A percentile compares a stretch with the other conserved stretches of the same genome.
phyloP scores from a whole-genome alignment of 1,140 invertebrate species.

The Microplitis mediator region DNA sequence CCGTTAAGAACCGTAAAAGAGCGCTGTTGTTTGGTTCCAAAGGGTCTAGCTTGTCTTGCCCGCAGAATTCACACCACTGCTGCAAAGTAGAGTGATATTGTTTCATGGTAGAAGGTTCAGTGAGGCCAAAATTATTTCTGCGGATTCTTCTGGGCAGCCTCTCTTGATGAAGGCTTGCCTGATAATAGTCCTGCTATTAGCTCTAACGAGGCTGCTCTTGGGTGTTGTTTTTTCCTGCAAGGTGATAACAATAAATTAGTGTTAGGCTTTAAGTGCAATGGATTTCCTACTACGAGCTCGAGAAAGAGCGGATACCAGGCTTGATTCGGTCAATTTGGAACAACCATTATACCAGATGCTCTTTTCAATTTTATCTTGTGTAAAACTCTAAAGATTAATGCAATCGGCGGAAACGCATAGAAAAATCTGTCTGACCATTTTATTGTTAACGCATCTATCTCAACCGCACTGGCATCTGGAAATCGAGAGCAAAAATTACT shows the following conservation, averaged over 20 bases:
- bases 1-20: not conserved
- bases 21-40: not conserved
- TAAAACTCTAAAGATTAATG: not conserved
- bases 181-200: constrained; percentile 7
- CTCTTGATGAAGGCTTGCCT: not conserved
- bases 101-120: constrained; percentile 14
- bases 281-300: not conserved
- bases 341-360: constrained; percentile 10
- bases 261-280: not conserved
- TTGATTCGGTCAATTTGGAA: constrained; percentile 21
- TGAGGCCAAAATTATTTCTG: constrained; percentile 15
- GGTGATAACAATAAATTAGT: constrained; percentile 14
- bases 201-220: constrained; percentile 6
- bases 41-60: not conserved
- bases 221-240: constrained; percentile 12
- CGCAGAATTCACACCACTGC: constrained; percentile 8
- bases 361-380: constrained; percentile 13
- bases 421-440: not conserved
- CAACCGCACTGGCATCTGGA: not conserved
- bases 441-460: not conserved
- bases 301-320: constrained; percentile 20
- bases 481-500: not conserved
- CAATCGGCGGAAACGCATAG: not conserved
- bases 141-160: not conserved
- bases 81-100: constrained; percentile 14